Evolutionary conservation across 2,888 invertebrate genomes (phyloP).

Genomic region (Smittia aterrima): DNA sequence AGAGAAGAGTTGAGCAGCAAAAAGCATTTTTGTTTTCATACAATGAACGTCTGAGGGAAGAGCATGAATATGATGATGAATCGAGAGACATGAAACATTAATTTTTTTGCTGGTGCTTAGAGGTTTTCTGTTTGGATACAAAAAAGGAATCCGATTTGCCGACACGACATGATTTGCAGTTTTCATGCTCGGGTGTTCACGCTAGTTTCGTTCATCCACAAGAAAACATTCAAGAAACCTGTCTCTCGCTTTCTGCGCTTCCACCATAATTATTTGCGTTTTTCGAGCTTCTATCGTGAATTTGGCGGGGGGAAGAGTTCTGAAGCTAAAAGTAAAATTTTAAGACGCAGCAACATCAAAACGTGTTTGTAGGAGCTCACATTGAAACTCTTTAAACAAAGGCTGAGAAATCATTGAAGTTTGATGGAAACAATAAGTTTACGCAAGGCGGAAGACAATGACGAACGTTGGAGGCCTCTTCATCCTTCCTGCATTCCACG

Average conservation of each 20-base stretch:
- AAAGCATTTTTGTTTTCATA: neutral
- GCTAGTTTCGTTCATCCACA: neutral
- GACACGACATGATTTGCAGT: slow-evolving; percentile 15
- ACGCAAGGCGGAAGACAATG: neutral
- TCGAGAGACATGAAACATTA: slow-evolving; percentile 6
- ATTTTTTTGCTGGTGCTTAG: neutral
- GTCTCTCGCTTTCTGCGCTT: slow-evolving; percentile 10
- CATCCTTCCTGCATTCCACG: neutral
- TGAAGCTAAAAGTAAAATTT: neutral
- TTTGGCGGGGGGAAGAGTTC: neutral
- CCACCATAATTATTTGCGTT: slow-evolving; percentile 20
- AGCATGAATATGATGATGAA: slow-evolving; percentile 16
- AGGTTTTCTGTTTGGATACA: neutral
- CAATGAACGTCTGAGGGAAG: neutral
- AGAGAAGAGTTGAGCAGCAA: neutral
- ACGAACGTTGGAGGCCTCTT: neutral
- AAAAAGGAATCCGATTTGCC: slow-evolving; percentile 12
- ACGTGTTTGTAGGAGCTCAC: neutral
- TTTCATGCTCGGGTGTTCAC: neutral
- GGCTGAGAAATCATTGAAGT: neutral
- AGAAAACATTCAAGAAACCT: slow-evolving; percentile 29
- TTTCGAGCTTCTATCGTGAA: slow-evolving; percentile 5
- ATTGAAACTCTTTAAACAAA: neutral
- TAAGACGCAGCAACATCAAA: neutral
- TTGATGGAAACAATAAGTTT: neutral